phyloP scores from a whole-genome alignment of 2,888 invertebrate species.

The Allophyes oxyacanthae region DNA sequence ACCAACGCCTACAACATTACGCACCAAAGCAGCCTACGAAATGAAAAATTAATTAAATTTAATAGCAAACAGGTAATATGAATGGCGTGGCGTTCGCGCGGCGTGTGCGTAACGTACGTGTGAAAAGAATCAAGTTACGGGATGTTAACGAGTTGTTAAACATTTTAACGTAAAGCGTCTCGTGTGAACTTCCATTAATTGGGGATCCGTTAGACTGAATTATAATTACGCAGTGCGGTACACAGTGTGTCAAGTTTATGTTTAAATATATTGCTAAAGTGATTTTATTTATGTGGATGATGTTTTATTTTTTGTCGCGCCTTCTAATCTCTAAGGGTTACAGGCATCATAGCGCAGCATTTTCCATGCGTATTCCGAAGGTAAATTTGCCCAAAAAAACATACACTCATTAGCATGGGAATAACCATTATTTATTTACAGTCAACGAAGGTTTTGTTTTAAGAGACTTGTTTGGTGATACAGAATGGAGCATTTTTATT shows the following conservation, averaged over 20 bases:
- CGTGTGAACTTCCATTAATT: slow-evolving; percentile 56
- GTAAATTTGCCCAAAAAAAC: too few species aligned
- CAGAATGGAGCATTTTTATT: too few species aligned
- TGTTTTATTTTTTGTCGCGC: slow-evolving; percentile 28
- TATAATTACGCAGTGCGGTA: slow-evolving; percentile 47
- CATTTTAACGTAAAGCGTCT: slow-evolving; percentile 52
- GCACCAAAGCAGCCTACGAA: not conserved
- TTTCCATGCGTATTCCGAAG: slow-evolving; percentile 2
- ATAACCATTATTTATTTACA: too few species aligned
- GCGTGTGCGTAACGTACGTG: slow-evolving; percentile 20
- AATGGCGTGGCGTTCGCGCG: slow-evolving; percentile 4
- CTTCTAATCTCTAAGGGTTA: slow-evolving; percentile 12
- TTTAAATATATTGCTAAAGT: slow-evolving; percentile 41
- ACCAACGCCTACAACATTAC: not conserved
- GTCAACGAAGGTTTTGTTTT: too few species aligned
- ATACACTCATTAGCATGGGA: too few species aligned
- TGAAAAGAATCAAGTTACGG: slow-evolving; percentile 42
- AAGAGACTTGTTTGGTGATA: too few species aligned
- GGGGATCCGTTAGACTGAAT: slow-evolving; percentile 36
- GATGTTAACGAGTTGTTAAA: slow-evolving; percentile 53
- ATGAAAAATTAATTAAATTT: slow-evolving; percentile 32
- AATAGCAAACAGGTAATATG: slow-evolving; percentile 21
- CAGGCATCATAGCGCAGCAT: slow-evolving; percentile 7
- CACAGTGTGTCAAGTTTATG: slow-evolving; percentile 43
- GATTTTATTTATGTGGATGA: slow-evolving; percentile 41